phyloP scores from a whole-genome alignment of 2,113 vertebrate genomes.

The Phyllopteryx taeniolatus region DNA sequence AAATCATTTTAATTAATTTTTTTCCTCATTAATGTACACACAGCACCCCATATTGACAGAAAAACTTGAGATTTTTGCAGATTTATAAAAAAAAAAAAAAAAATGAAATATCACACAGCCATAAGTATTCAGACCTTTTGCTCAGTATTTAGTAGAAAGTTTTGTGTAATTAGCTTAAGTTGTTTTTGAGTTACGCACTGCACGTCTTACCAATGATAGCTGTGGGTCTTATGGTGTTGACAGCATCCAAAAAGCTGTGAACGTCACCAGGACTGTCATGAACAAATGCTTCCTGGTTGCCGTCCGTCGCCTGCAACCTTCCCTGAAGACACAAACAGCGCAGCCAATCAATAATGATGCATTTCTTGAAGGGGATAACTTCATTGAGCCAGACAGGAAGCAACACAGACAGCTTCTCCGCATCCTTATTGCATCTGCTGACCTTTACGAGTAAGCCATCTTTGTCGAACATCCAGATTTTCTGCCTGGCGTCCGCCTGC shows the following conservation, averaged over 20 bases:
- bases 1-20: no score
- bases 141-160: neutral
- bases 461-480: conserved; percentile 96
- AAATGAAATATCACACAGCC: no score
- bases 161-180: neutral
- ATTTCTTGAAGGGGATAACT: neutral
- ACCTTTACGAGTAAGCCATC: conserved; percentile 88
- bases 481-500: conserved; percentile 78
- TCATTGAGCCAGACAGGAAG: conserved; percentile 26
- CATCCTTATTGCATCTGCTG: conserved; percentile 56
- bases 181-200: neutral
- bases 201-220: conserved; percentile 83
- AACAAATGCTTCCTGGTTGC: conserved; percentile 84
- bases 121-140: no score
- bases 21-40: no score
- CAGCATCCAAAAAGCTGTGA: conserved; percentile 85
- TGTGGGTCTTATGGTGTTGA: conserved; percentile 85
- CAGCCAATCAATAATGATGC: conserved; percentile 4
- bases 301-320: conserved; percentile 74
- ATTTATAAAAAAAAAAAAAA: no score
- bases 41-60: no score
- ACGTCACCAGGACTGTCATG: conserved; percentile 79
- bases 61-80: no score
- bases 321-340: conserved; percentile 66
- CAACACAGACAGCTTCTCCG: conserved; percentile 22